Conservation (phyloP, 2,113 vertebrate genomes). For the Apaloderma vittatum region DNA sequence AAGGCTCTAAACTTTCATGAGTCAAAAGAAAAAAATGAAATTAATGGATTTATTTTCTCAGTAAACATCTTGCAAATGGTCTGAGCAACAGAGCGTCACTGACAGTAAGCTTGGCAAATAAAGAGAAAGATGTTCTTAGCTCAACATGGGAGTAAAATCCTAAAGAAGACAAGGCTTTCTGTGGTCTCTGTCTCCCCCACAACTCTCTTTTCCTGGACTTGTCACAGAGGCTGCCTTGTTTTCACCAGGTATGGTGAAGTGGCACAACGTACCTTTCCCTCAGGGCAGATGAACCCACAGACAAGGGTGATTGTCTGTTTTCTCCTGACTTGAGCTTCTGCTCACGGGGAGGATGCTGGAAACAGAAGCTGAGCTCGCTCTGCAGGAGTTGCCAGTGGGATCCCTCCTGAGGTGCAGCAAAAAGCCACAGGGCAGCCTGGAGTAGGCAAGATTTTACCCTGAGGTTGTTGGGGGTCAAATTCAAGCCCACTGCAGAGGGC, state of each 20-base stretch:
- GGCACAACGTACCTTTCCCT: neutral
- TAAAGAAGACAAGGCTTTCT: neutral
- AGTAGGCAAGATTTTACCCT: neutral
- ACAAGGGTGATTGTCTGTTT: neutral
- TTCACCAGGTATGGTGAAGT: neutral
- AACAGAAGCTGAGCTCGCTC: neutral
- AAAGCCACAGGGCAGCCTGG: neutral
- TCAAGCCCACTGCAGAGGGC: neutral
- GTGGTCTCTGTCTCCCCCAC: neutral
- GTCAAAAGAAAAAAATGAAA: neutral
- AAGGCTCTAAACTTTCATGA: neutral
- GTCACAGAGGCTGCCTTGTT: neutral
- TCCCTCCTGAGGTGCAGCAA: neutral
- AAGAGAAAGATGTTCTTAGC: neutral
- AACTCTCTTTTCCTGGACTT: neutral
- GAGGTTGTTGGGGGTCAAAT: neutral
- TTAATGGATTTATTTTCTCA: neutral
- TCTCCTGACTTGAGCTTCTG: neutral
- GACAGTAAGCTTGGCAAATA: neutral
- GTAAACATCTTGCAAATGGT: neutral
- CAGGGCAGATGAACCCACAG: neutral
- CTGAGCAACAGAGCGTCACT: neutral
- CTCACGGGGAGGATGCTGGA: neutral
- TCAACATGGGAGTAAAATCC: neutral
- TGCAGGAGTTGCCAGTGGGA: neutral